Conservation (phyloP, 1,140 invertebrate species). For the Heliothis virescens region DNA sequence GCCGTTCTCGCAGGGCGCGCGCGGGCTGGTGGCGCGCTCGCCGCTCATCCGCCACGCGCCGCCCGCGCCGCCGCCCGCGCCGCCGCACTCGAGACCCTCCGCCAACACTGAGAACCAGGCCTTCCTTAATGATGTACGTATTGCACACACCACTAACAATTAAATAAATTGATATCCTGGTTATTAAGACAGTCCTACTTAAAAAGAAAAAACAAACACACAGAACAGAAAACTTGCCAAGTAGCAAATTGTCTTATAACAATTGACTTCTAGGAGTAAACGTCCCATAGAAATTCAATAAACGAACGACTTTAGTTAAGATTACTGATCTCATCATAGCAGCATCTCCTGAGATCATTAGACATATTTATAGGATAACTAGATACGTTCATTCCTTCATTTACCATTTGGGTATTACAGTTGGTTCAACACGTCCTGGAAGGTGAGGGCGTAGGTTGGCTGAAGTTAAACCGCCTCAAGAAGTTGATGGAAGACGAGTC, state of each 20-base stretch:
- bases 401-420: slow-evolving; percentile 80
- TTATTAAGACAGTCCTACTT: no score
- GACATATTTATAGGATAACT: no score
- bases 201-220: neutral
- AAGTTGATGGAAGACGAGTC: slow-evolving; percentile 99
- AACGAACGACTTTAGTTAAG: no score
- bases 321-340: no score
- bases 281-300: no score
- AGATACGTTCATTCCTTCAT: no score
- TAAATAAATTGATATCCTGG: no score
- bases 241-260: no score
- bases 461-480: slow-evolving; percentile 97
- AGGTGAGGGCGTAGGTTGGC: slow-evolving; percentile 98
- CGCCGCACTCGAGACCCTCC: slow-evolving; percentile 89
- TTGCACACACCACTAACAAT: neutral
- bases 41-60: slow-evolving; percentile 95
- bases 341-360: no score
- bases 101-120: slow-evolving; percentile 95
- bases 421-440: slow-evolving; percentile 96
- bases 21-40: slow-evolving; percentile 95
- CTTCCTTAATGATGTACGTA: slow-evolving; percentile 93
- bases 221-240: no score
- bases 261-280: no score
- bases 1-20: slow-evolving; percentile 92
- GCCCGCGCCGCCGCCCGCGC: slow-evolving; percentile 88